Conservation (phyloP, 2,888 invertebrate genomes). For the Dorcus parallelipipedus region DNA sequence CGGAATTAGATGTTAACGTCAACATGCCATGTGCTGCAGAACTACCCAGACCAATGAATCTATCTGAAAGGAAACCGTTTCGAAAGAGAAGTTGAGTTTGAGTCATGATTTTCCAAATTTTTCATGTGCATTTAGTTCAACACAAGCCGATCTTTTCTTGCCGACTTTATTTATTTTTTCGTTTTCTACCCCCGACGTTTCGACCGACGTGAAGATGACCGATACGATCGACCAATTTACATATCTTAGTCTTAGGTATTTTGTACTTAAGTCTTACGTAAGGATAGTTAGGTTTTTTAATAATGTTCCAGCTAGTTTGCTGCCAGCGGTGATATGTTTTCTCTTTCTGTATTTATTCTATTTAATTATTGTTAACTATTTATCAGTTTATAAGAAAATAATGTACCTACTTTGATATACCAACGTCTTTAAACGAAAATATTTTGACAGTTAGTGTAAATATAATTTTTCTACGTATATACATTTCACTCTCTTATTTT, state of each 20-base stretch:
- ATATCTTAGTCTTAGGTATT: too few species aligned
- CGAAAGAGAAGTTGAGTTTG: too few species aligned
- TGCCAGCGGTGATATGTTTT: conserved; percentile 26
- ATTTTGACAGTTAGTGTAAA: background rate
- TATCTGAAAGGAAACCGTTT: conserved; percentile 4
- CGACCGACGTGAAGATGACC: too few species aligned
- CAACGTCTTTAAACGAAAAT: background rate
- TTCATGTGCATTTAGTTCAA: too few species aligned
- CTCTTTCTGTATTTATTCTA: conserved; percentile 15
- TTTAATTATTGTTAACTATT: conserved; percentile 13
- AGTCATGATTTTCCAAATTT: too few species aligned
- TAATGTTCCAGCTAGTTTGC: conserved; percentile 22
- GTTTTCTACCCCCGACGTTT: too few species aligned
- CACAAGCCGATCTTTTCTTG: too few species aligned
- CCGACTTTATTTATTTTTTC: too few species aligned
- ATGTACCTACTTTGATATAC: conserved; percentile 9
- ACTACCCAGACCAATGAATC: conserved; percentile 24
- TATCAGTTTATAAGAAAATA: conserved; percentile 5
- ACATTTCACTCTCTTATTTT: too few species aligned
- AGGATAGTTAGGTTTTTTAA: too few species aligned
- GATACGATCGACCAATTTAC: too few species aligned
- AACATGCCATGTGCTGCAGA: conserved; percentile 20
- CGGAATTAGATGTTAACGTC: conserved; percentile 14
- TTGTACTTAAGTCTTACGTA: too few species aligned
- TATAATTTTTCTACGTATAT: background rate